phyloP scores from a whole-genome alignment of 1,140 invertebrate species.

The Ylistrum balloti region DNA sequence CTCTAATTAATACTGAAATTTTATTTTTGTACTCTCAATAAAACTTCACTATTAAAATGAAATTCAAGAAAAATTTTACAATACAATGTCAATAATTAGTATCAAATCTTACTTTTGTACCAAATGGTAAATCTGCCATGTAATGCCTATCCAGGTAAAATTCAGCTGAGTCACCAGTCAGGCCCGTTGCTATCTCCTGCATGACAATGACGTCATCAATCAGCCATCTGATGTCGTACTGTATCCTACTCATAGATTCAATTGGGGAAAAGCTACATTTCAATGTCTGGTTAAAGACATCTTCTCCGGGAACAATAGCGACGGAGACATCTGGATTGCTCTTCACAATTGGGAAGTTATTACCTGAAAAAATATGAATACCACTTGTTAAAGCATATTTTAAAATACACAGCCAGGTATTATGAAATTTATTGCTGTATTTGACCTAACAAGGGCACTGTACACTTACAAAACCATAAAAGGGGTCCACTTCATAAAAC shows the following conservation, averaged over 20 bases:
- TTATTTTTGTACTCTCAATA: too few relatives aligned
- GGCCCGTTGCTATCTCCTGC: background rate
- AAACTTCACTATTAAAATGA: too few relatives aligned
- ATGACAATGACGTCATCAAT: conserved; percentile 61
- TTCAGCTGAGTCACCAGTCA: conserved; percentile 39
- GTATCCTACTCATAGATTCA: conserved; percentile 49
- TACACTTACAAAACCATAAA: too few relatives aligned
- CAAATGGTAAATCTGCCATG: conserved; percentile 63
- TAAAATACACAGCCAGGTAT: too few relatives aligned
- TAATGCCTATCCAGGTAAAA: conserved; percentile 59
- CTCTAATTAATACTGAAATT: too few relatives aligned
- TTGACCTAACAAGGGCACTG: too few relatives aligned
- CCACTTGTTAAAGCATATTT: too few relatives aligned
- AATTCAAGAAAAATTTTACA: too few relatives aligned
- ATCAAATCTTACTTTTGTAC: conserved; percentile 62
- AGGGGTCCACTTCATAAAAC: too few relatives aligned
- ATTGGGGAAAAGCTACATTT: conserved; percentile 59
- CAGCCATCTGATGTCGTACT: conserved; percentile 66
- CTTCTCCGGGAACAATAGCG: conserved; percentile 41
- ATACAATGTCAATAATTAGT: too few relatives aligned
- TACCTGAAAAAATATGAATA: conserved; percentile 48
- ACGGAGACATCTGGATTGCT: conserved; percentile 62
- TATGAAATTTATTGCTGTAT: too few relatives aligned
- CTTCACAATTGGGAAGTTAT: conserved; percentile 57
- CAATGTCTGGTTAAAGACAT: conserved; percentile 59